Percentiles rank a stretch among this genome's conserved stretches.
These are phyloP conservation scores for Megamerina dolium DNA, from an alignment of 2,888 invertebrate species.

Conservation along the genomic window DNA sequence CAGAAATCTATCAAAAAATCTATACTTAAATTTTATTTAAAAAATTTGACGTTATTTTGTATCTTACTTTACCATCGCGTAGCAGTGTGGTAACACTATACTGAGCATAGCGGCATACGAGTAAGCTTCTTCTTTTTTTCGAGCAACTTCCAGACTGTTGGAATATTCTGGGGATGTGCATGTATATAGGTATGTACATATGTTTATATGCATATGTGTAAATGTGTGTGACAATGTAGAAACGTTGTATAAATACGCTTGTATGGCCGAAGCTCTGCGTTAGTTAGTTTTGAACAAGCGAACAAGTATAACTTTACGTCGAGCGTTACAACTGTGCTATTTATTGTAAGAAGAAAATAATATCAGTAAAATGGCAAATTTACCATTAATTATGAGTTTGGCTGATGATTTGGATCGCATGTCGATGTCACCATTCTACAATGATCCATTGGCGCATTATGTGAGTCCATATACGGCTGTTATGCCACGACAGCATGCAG, in stretches of 20 bases:
- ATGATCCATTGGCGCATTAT: slow-evolving; percentile 8
- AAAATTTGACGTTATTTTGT: too few relatives aligned
- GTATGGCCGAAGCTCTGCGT: too few relatives aligned
- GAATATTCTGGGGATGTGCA: too few relatives aligned
- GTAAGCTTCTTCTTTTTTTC: too few relatives aligned
- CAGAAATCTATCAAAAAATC: too few relatives aligned
- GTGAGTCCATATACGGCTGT: slow-evolving; percentile 10
- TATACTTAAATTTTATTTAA: too few relatives aligned
- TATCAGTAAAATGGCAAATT: slow-evolving; percentile 37
- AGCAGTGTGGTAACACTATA: too few relatives aligned
- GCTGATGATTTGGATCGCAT: slow-evolving; percentile 34
- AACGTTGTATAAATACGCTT: neutral
- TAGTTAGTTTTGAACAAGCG: slow-evolving; percentile 10
- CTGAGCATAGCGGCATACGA: too few relatives aligned
- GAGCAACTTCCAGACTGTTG: too few relatives aligned
- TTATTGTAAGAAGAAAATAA: too few relatives aligned
- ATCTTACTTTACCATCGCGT: too few relatives aligned
- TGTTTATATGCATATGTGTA: slow-evolving; percentile 1
- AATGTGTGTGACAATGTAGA: neutral
- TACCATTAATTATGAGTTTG: slow-evolving; percentile 39
- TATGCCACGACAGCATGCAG: slow-evolving; percentile 1
- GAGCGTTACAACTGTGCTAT: neutral
- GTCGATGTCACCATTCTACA: slow-evolving; percentile 18
- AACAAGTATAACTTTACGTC: neutral
- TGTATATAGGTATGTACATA: neutral